Percentiles rank a stretch among this genome's conserved stretches.
Conservation (phyloP, 2,888 invertebrate genomes). For the Thymelicus lineola region DNA sequence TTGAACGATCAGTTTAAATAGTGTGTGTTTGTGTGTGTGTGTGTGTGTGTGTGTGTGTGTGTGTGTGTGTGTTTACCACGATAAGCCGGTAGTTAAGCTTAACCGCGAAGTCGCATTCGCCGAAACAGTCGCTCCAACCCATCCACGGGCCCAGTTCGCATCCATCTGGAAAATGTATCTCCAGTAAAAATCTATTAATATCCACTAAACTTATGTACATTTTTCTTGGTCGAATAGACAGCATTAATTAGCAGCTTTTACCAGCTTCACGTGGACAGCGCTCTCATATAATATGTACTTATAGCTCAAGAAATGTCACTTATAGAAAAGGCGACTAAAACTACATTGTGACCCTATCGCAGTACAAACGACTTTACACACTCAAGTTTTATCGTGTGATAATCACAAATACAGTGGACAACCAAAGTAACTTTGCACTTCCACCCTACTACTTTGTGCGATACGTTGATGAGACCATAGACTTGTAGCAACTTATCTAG, state of each 20-base stretch:
- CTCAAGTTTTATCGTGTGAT: constrained; percentile 9
- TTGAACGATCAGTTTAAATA: background rate
- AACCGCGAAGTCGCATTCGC: constrained; percentile 69
- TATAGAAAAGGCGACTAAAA: no score
- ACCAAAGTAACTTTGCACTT: constrained; percentile 1
- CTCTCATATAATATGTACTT: no score
- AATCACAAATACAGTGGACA: constrained; percentile 1
- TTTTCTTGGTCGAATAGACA: background rate
- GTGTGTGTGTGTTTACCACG: constrained; percentile 66
- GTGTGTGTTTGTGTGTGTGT: no score
- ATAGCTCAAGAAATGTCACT: no score
- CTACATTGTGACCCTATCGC: background rate
- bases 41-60: no score
- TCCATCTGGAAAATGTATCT: constrained; percentile 40
- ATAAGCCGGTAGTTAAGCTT: constrained; percentile 74
- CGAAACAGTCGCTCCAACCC: constrained; percentile 75
- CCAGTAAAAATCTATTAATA: background rate
- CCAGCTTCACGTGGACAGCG: no score
- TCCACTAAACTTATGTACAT: background rate
- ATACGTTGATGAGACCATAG: background rate
- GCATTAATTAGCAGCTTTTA: no score
- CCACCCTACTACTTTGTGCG: background rate
- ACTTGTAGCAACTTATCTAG: constrained; percentile 44
- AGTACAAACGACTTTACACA: background rate
- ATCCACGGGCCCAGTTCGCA: constrained; percentile 73